Conservation (phyloP, 2,888 invertebrate species). For the Blastobasis lacticolella region DNA sequence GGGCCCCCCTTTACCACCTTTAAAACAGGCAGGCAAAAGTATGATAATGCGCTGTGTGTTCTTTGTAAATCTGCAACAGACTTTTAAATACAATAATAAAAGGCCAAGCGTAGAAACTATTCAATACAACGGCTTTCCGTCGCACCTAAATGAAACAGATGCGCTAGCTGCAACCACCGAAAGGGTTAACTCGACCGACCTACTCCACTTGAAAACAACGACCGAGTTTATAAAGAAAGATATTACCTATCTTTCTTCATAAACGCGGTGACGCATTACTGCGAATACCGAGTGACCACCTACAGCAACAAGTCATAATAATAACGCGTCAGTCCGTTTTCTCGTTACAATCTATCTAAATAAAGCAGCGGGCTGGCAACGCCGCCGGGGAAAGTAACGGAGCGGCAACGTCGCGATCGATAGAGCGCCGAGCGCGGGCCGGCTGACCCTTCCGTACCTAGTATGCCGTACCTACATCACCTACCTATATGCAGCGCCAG, state of each 20-base stretch:
- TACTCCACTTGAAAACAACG: slow-evolving; percentile 1
- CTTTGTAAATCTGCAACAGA: too few relatives aligned
- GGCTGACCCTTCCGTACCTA: slow-evolving; percentile 36
- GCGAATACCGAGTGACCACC: too few relatives aligned
- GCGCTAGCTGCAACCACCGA: too few relatives aligned
- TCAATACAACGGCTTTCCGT: too few relatives aligned
- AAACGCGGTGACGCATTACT: too few relatives aligned
- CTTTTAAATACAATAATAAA: too few relatives aligned
- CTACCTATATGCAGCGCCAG: not conserved
- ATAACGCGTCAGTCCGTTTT: slow-evolving; percentile 5
- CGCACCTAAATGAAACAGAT: too few relatives aligned
- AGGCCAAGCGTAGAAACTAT: too few relatives aligned
- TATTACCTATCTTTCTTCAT: too few relatives aligned
- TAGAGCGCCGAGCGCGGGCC: slow-evolving; percentile 25
- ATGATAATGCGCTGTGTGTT: too few relatives aligned
- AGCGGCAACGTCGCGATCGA: slow-evolving; percentile 48
- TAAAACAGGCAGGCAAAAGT: too few relatives aligned
- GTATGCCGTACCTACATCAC: not conserved
- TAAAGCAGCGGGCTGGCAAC: slow-evolving; percentile 52
- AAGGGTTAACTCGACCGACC: not conserved
- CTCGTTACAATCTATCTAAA: slow-evolving; percentile 34
- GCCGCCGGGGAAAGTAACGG: slow-evolving; percentile 45
- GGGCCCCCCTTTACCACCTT: too few relatives aligned
- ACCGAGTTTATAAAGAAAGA: not conserved
- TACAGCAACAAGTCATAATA: slow-evolving; percentile 51